Base-by-base conservation (phyloP, 2,888 invertebrate genomes). In the Heliconius ethilla region DNA sequence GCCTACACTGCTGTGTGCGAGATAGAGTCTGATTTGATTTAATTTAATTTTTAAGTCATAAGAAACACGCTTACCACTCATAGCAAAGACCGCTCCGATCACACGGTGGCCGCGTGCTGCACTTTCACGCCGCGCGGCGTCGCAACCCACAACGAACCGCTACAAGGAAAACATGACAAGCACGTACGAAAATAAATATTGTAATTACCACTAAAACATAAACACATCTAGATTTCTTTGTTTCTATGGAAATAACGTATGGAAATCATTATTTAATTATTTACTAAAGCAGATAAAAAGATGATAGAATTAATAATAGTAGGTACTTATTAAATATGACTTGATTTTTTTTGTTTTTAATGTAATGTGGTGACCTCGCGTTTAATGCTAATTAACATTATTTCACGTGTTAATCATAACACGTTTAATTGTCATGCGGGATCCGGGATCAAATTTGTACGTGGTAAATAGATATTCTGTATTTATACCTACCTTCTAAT, bases 61-160 rank as follows among this genome's bases (percentile, higher is more conserved):
- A 22, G 22, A n/a, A n/a, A n/a, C 59, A 63, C 74, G 70, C 76
- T 25, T 5, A 27, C 10, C 59, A 33, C 77, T 70, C 25, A 27
- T 65, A 22, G 4, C 63, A 81, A 63, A 59, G 51, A 25, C 80
- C 82, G 33, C 72, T 27, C 77, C 76, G 79, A 81, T 84, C 84
- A 84, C 83, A 81, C 84, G 67, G 77, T 66, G 77, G 76, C 79
- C 80, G 83, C 83, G 83, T 83, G 78, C 73, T 79, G 74, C 80
- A 82, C 81, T 82, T 82, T 82, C 82, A 78, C 82, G 81, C 79
- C 25, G 63, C 37, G 37, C 63, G 27, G 15, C 63, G 74, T 74
- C 63, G 27, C 74, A 33, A 27, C 63, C 10, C 18, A 25, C 62
- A 45, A 40, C 10, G 11, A 11, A 40, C 40, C 40, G 62, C 62